Percentiles rank a stretch among this genome's conserved stretches.
Evolutionary conservation across 2,797 vertebrate genomes (phyloP).

Genomic region (Sebastes paucispinis): DNA sequence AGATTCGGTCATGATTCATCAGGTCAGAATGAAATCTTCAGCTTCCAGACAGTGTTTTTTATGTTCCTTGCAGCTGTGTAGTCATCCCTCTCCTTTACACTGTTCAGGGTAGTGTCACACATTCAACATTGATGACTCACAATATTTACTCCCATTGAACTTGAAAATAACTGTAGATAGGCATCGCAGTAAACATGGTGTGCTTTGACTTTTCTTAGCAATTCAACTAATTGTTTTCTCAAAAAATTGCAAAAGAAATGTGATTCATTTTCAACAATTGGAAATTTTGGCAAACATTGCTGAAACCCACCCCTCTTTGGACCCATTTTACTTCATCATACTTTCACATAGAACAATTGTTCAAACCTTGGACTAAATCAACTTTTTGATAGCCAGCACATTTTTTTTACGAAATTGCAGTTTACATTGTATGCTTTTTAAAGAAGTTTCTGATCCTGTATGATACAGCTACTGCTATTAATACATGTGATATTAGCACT

Average conservation of each 20-base stretch:
- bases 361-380: no score
- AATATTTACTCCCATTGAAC: neutral
- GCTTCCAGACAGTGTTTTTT: neutral
- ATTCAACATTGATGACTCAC: neutral
- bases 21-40: neutral
- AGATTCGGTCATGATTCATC: slow-evolving; percentile 32
- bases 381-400: neutral
- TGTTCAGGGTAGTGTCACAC: neutral
- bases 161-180: neutral
- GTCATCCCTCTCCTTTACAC: neutral
- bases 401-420: no score
- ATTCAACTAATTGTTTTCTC: neutral
- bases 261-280: neutral
- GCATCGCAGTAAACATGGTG: neutral
- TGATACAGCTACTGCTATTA: no score
- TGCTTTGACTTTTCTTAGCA: neutral
- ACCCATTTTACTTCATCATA: neutral
- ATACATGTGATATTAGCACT: no score
- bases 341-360: neutral
- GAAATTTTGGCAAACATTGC: neutral
- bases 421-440: no score
- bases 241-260: neutral
- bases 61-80: neutral
- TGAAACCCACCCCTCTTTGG: neutral
- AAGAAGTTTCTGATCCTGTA: no score